Evolutionary conservation across 2,113 vertebrate genomes (phyloP).

Genomic region (Sylvietta virens): DNA sequence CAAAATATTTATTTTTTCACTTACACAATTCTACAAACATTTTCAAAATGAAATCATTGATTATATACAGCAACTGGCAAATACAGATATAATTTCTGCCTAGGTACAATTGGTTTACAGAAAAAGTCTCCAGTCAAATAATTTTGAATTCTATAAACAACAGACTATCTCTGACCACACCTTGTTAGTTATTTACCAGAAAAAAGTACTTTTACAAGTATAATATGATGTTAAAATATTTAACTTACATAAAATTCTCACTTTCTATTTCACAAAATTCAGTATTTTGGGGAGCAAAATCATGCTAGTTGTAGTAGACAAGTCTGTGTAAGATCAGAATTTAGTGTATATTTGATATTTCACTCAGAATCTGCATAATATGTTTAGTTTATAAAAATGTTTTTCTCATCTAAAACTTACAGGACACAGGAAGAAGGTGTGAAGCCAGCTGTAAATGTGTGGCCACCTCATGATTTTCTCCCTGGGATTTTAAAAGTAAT

Average conservation of each 20-base stretch:
- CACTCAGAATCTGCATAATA: background rate
- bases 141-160: background rate
- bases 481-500: background rate
- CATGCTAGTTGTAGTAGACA: background rate
- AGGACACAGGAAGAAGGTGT: background rate
- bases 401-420: background rate
- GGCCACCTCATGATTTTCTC: background rate
- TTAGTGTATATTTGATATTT: background rate
- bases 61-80: background rate
- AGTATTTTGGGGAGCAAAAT: background rate
- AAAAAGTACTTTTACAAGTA: background rate
- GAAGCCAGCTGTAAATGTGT: background rate
- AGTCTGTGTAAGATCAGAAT: background rate
- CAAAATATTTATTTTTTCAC: background rate
- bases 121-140: background rate
- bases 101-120: rapidly evolving
- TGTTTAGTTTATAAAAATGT: background rate
- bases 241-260: background rate
- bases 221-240: background rate
- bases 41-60: background rate
- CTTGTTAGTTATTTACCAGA: background rate
- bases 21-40: background rate
- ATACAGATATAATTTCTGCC: background rate
- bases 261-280: background rate
- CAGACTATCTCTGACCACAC: rapidly evolving